phyloP scores from a whole-genome alignment of 1,140 invertebrate species.

The Lucilia cuprina region DNA sequence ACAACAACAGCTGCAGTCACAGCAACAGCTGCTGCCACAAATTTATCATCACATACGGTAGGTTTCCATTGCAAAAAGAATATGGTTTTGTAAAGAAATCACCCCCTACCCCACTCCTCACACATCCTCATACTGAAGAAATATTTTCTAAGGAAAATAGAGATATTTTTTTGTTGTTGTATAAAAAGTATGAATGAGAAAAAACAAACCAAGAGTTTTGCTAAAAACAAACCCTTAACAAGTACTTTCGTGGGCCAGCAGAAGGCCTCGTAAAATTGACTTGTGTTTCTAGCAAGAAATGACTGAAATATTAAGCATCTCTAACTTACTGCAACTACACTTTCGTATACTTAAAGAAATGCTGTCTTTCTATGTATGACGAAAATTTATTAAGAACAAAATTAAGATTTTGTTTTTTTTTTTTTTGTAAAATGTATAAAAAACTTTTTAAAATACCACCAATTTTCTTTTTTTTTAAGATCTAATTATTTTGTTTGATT shows the following conservation, averaged over 20 bases:
- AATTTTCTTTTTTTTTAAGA: background rate
- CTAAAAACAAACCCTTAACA: no score
- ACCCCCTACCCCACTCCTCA: no score
- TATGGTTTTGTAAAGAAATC: conserved; percentile 1
- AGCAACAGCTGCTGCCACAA: background rate
- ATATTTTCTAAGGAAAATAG: no score
- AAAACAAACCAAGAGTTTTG: no score
- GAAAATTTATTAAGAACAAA: no score
- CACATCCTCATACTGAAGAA: no score
- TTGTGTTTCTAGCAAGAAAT: background rate
- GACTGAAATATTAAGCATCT: background rate
- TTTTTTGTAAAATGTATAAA: background rate
- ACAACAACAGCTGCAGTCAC: background rate
- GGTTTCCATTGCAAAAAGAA: conserved; percentile 20
- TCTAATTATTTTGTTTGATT: background rate
- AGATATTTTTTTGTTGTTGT: no score
- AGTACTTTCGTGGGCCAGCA: no score
- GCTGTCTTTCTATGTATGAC: no score
- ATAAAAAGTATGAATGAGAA: no score
- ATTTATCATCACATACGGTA: conserved; percentile 31
- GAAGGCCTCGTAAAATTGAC: no score
- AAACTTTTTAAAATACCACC: background rate
- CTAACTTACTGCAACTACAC: background rate
- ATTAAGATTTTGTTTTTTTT: background rate
- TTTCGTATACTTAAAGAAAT: no score